Evolutionary conservation across 2,113 vertebrate genomes (phyloP).

Genomic region (Hydropotes inermis): DNA sequence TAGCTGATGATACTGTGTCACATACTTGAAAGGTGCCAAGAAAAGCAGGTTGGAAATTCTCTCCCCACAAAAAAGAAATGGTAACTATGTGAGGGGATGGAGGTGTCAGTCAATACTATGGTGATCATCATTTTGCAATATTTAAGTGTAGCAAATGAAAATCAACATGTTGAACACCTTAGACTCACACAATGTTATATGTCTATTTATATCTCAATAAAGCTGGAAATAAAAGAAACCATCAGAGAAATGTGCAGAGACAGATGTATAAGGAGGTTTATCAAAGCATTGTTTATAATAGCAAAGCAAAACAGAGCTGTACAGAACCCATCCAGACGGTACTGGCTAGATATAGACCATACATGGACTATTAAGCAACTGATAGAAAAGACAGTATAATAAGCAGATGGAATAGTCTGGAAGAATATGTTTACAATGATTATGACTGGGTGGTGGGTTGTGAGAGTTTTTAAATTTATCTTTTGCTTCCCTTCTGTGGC

Average conservation of each 20-base stretch:
- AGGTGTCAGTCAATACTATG: not conserved
- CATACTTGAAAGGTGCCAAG: not conserved
- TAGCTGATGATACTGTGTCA: not conserved
- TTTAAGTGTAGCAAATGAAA: not conserved
- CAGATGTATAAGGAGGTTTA: not conserved
- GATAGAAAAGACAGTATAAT: not conserved
- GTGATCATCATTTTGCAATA: not conserved
- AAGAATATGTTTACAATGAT: not conserved
- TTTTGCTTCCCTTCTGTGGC: not conserved
- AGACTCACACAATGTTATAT: not conserved
- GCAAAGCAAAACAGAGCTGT: not conserved
- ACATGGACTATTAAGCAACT: not conserved
- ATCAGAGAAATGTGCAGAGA: not conserved
- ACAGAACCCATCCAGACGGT: not conserved
- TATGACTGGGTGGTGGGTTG: not conserved
- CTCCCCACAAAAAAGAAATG: too few species aligned
- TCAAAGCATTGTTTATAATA: not conserved
- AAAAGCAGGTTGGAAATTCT: not conserved
- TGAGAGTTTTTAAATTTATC: not conserved
- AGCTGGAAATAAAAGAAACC: not conserved
- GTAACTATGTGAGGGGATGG: not conserved
- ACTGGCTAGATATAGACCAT: not conserved
- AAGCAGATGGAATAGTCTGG: not conserved
- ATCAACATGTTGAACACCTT: not conserved
- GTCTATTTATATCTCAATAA: not conserved